A percentile compares a stretch with the other conserved stretches of the same genome.
Conservation (phyloP, 2,797 vertebrate genomes). For the Typhlichthys subterraneus region DNA sequence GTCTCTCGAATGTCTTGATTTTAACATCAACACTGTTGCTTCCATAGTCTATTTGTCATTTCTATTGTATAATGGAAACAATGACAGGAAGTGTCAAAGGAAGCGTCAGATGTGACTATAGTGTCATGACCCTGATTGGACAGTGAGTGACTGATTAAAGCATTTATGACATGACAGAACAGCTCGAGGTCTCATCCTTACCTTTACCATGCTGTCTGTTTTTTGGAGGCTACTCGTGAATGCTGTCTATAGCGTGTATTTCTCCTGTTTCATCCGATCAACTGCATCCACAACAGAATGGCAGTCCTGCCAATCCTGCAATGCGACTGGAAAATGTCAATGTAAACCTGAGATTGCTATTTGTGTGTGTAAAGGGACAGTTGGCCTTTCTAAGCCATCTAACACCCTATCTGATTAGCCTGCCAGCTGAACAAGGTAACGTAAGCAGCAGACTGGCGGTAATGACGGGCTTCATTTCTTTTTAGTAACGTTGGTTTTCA, state of each 20-base stretch:
- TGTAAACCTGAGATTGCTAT: not conserved
- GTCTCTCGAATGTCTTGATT: too few species aligned
- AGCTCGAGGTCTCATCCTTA: slow-evolving; percentile 38
- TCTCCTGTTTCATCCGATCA: slow-evolving; percentile 25
- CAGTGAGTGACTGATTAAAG: slow-evolving; percentile 25
- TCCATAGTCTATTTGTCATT: not conserved
- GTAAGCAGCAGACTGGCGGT: not conserved
- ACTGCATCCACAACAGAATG: slow-evolving; percentile 9
- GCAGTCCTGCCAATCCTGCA: slow-evolving; percentile 20
- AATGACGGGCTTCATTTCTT: too few species aligned
- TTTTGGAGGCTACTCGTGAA: slow-evolving; percentile 8
- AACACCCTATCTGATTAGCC: not conserved
- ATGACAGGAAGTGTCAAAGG: not conserved
- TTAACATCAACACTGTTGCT: too few species aligned
- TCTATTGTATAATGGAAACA: slow-evolving; percentile 2
- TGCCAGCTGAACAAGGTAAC: not conserved
- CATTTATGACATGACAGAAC: slow-evolving; percentile 37
- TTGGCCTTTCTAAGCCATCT: not conserved
- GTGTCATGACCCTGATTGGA: slow-evolving; percentile 22
- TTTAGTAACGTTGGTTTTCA: too few species aligned
- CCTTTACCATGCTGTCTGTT: slow-evolving; percentile 7
- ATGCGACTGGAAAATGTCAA: slow-evolving; percentile 20
- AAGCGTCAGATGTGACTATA: slow-evolving; percentile 1
- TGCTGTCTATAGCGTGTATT: slow-evolving; percentile 25
- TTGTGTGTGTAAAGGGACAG: not conserved